These are phyloP conservation scores for Coelinius sp. DNA, from an alignment of 2,888 invertebrate genomes.

Conservation along the genomic window DNA sequence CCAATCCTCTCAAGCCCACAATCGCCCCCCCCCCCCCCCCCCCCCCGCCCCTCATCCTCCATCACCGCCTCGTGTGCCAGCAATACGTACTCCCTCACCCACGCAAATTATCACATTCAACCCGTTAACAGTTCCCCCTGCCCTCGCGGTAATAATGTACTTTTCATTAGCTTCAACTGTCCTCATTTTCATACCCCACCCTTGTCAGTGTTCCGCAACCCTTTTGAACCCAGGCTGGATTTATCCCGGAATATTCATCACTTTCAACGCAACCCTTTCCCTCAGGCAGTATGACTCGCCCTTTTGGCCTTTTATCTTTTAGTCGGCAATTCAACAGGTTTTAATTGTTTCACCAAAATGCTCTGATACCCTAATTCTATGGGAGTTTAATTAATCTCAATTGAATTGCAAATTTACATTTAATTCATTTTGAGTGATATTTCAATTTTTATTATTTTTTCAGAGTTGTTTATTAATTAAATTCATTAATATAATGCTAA, in stretches of 20 bases:
- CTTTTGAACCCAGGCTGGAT: constrained; percentile 50
- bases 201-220: constrained; percentile 23
- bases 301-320: constrained; percentile 11
- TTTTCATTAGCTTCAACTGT: constrained; percentile 66
- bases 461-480: no score
- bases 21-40: constrained; percentile 4
- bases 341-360: constrained; percentile 12
- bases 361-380: not conserved
- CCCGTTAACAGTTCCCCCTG: constrained; percentile 49
- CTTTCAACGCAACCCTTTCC: constrained; percentile 37
- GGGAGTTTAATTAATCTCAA: not conserved
- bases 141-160: constrained; percentile 62
- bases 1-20: constrained; percentile 47
- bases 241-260: constrained; percentile 67
- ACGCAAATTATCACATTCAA: constrained; percentile 69
- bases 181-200: constrained; percentile 50
- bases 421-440: not conserved
- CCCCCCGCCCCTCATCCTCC: constrained; percentile 18
- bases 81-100: constrained; percentile 60
- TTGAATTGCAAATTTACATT: not conserved
- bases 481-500: no score
- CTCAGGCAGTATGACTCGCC: constrained; percentile 1
- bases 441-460: not conserved
- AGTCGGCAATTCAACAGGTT: constrained; percentile 13
- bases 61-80: not conserved